Conservation (phyloP, 2,888 invertebrate genomes). For the Scaptomyza tumidula region DNA sequence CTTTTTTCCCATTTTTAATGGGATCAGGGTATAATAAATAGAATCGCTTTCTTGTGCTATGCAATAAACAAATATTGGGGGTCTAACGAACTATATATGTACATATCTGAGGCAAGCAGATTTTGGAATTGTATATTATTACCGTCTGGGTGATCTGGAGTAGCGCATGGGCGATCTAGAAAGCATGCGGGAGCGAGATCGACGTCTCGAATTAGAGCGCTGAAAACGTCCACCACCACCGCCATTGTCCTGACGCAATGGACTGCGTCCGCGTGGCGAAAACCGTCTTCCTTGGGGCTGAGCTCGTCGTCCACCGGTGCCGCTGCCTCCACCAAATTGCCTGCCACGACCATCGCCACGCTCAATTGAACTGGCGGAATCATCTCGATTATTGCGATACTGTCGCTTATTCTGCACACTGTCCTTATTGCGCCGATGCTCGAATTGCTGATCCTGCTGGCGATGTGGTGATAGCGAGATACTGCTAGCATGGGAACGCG, state of each 20-base stretch:
- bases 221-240: slow-evolving; percentile 70
- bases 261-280: slow-evolving; percentile 75
- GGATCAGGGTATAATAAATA: no score
- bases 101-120: no score
- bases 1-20: no score
- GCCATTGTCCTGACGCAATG: slow-evolving; percentile 72
- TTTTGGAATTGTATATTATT: slow-evolving; percentile 38
- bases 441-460: slow-evolving; percentile 87
- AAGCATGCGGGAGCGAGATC: slow-evolving; percentile 82
- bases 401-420: slow-evolving; percentile 94
- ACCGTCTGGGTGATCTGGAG: slow-evolving; percentile 84
- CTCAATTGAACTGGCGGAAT: slow-evolving; percentile 87
- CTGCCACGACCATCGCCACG: slow-evolving; percentile 75
- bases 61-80: no score
- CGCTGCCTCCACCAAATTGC: slow-evolving; percentile 71
- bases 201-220: slow-evolving; percentile 82
- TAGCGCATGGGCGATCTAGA: slow-evolving; percentile 83
- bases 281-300: slow-evolving; percentile 71
- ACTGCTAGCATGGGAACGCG: slow-evolving; percentile 82
- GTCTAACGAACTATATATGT: no score
- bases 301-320: slow-evolving; percentile 71
- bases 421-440: slow-evolving; percentile 91
- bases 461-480: slow-evolving; percentile 82
- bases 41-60: no score
- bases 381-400: slow-evolving; percentile 92